phyloP scores from a whole-genome alignment of 2,888 invertebrate genomes.

The Tromatobia lineatoria region DNA sequence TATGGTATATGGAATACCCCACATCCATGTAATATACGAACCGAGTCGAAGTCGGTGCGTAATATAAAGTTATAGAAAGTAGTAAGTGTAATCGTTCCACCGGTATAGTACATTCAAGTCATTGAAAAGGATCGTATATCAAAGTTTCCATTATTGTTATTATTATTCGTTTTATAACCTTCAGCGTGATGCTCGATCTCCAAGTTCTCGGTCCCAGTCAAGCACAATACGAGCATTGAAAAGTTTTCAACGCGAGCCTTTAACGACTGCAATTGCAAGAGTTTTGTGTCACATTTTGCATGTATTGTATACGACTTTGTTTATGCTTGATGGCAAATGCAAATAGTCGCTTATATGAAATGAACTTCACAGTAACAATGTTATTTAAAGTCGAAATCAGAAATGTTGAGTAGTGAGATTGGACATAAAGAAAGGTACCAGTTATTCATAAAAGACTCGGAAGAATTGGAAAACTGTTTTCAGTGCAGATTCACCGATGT shows the following conservation, averaged over 20 bases:
- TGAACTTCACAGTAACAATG: background rate
- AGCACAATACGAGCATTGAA: constrained; percentile 21
- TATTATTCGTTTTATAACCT: constrained; percentile 65
- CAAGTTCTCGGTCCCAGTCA: constrained; percentile 17
- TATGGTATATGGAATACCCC: no score
- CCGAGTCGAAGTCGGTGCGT: background rate
- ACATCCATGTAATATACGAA: constrained; percentile 24
- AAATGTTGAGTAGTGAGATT: background rate
- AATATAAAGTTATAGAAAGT: constrained; percentile 32
- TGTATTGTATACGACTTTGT: background rate
- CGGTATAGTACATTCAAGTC: background rate
- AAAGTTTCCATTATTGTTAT: constrained; percentile 61
- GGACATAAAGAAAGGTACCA: background rate
- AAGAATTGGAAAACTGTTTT: background rate
- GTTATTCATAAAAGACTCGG: background rate
- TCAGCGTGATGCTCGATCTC: constrained; percentile 21
- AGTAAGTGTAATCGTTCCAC: constrained; percentile 54
- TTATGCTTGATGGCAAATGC: constrained; percentile 7
- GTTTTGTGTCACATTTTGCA: constrained; percentile 38
- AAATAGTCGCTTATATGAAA: background rate
- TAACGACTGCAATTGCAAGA: constrained; percentile 51
- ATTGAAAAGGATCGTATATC: constrained; percentile 30
- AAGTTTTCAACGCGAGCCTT: constrained; percentile 56
- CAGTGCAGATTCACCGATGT: no score
- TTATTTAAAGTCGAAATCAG: background rate